phyloP scores from a whole-genome alignment of 2,113 vertebrate genomes.

The Saccopteryx bilineata region DNA sequence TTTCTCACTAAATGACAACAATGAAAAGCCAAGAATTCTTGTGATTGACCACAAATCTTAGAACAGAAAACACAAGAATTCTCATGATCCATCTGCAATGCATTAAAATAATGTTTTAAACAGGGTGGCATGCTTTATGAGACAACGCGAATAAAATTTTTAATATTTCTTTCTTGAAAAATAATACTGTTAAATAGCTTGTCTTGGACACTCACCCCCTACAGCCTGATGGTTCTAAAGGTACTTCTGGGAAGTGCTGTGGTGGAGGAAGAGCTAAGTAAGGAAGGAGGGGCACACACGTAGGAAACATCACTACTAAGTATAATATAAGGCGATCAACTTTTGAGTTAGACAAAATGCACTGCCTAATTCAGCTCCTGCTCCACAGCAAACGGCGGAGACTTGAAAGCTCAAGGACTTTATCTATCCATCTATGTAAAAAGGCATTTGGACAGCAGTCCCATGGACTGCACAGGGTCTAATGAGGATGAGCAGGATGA shows the following conservation, averaged over 20 bases:
- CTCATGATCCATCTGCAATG: too few relatives aligned
- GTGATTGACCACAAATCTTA: too few relatives aligned
- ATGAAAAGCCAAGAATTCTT: too few relatives aligned
- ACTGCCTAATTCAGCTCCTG: not conserved
- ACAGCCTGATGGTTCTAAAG: not conserved
- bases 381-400: not conserved
- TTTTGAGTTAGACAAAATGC: not conserved
- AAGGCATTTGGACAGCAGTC: not conserved
- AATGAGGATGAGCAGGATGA: not conserved
- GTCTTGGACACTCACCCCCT: not conserved
- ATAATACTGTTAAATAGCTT: not conserved
- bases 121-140: not conserved
- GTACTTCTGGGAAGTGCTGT: fast-evolving
- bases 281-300: too few relatives aligned
- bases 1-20: too few relatives aligned
- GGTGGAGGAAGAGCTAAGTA: not conserved
- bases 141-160: not conserved
- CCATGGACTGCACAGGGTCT: fast-evolving
- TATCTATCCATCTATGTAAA: not conserved
- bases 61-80: too few relatives aligned
- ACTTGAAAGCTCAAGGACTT: not conserved
- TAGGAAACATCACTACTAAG: not conserved
- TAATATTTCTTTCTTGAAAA: not conserved
- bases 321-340: too few relatives aligned
- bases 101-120: not conserved